Conservation (phyloP, 2,113 vertebrate genomes). For the Falco punctatus region DNA sequence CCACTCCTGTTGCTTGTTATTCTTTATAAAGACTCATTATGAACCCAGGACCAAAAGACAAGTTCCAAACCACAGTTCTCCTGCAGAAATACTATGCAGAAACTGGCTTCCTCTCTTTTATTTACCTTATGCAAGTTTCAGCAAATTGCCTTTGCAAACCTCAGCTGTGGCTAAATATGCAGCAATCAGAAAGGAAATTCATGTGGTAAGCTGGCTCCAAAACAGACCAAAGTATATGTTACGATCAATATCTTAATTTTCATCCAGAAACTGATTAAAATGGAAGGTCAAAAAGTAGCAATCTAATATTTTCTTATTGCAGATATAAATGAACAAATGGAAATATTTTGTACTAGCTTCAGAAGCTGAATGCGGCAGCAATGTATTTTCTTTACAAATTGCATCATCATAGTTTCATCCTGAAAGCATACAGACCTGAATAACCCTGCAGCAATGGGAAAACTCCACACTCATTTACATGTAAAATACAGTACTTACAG, state of each 20-base stretch:
- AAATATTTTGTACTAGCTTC: background rate
- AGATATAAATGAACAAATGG: background rate
- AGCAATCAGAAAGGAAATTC: background rate
- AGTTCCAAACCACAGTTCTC: background rate
- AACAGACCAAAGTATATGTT: rapidly evolving
- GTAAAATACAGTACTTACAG: background rate
- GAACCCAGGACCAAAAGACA: background rate
- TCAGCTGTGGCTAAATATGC: background rate
- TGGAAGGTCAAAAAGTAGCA: background rate
- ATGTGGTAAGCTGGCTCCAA: background rate
- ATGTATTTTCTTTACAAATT: background rate
- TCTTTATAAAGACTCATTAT: background rate
- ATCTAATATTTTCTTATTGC: background rate
- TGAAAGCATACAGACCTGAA: background rate
- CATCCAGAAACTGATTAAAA: background rate
- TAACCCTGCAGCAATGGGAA: background rate
- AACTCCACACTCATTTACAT: background rate
- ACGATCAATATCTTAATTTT: background rate
- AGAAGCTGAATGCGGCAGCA: background rate
- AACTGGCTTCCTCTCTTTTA: background rate
- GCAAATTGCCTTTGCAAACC: background rate
- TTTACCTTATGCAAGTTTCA: background rate
- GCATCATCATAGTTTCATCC: background rate
- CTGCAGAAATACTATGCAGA: background rate
- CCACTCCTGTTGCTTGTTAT: background rate